These are phyloP conservation scores for Macrotrachela quadricornifera DNA, from an alignment of 1,140 invertebrate species.

Conservation along the genomic window DNA sequence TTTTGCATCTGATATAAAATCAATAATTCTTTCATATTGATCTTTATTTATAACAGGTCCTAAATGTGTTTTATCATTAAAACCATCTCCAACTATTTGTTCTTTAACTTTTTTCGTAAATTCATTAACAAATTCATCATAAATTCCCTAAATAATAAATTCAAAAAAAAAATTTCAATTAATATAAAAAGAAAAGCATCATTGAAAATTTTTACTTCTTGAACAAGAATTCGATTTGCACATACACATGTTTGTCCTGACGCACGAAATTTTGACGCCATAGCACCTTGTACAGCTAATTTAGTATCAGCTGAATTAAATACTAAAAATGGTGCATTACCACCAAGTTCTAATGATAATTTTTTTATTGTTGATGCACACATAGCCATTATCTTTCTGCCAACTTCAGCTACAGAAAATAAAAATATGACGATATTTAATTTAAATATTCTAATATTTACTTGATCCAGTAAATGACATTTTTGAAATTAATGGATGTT, in stretches of 20 bases:
- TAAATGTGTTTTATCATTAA: conserved; percentile 45
- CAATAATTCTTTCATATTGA: conserved; percentile 53
- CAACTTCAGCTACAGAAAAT: conserved; percentile 7
- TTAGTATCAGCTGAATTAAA: conserved; percentile 79
- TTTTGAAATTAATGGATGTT: conserved; percentile 55
- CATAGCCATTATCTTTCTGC: conserved; percentile 55
- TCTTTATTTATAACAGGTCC: conserved; percentile 74
- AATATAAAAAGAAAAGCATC: no score
- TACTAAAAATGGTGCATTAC: conserved; percentile 93
- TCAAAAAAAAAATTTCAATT: no score
- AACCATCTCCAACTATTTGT: conserved; percentile 60
- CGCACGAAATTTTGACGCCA: conserved; percentile 80
- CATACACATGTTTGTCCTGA: conserved; percentile 87
- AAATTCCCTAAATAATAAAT: conserved; percentile 34
- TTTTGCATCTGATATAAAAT: conserved; percentile 59
- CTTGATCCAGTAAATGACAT: conserved; percentile 69
- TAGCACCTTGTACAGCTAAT: conserved; percentile 57
- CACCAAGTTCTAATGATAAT: conserved; percentile 73
- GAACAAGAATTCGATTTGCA: conserved; percentile 74
- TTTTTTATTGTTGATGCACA: conserved; percentile 67
- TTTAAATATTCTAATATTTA: neutral
- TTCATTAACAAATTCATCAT: conserved; percentile 56
- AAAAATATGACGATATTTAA: neutral
- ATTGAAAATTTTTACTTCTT: conserved; percentile 34
- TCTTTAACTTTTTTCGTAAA: conserved; percentile 44